A percentile compares a stretch with the other conserved stretches of the same genome.
phyloP scores from a whole-genome alignment of 2,797 vertebrate species.

The Ptychobarbus kaznakovi region DNA sequence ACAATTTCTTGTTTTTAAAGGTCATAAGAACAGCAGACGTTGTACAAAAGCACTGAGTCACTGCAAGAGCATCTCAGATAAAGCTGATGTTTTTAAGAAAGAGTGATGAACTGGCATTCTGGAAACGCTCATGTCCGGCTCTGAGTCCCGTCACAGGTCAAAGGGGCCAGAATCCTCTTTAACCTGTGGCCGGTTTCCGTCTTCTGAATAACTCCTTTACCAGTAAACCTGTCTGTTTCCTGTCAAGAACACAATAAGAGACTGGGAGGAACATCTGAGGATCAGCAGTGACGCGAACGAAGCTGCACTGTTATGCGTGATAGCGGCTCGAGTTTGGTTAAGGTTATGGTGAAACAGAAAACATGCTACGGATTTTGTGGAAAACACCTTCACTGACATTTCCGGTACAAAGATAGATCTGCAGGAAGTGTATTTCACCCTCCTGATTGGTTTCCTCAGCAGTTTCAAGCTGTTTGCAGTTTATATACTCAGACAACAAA shows the following conservation, averaged over 20 bases:
- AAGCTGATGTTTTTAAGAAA: conserved; percentile 51
- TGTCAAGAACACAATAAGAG: neutral
- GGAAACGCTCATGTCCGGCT: conserved; percentile 59
- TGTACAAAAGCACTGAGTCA: conserved; percentile 27
- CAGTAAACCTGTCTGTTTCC: neutral
- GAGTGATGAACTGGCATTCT: conserved; percentile 49
- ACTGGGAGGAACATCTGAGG: neutral
- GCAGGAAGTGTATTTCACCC: conserved; percentile 33
- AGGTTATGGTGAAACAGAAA: neutral
- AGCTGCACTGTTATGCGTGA: neutral
- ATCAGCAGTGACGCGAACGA: neutral
- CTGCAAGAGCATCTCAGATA: conserved; percentile 49
- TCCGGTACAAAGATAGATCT: conserved; percentile 25
- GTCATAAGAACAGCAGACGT: conserved; percentile 34
- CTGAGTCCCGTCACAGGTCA: conserved; percentile 54
- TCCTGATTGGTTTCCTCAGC: conserved; percentile 26
- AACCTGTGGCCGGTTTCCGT: conserved; percentile 46
- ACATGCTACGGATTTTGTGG: neutral
- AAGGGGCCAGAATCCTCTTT: conserved; percentile 41
- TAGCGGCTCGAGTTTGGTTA: neutral
- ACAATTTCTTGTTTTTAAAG: conserved; percentile 47
- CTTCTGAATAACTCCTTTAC: conserved; percentile 9
- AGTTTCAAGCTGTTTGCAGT: neutral
- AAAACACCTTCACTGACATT: conserved; percentile 2
- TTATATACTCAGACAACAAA: neutral